phyloP scores from a whole-genome alignment of 2,888 invertebrate species.

The Drosophila fulvimacula region DNA sequence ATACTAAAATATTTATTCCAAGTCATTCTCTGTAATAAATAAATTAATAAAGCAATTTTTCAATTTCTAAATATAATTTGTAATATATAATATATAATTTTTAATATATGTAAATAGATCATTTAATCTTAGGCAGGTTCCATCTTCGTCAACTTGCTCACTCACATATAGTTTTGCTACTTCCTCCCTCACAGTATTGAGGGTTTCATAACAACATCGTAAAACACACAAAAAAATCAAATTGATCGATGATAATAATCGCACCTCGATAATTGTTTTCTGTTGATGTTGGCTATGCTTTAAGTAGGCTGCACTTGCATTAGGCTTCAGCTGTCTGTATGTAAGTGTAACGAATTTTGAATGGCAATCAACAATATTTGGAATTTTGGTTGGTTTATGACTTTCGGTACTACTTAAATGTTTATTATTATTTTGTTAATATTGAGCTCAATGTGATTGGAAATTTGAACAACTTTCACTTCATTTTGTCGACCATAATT shows the following conservation, averaged over 20 bases:
- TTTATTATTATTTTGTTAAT: conserved; percentile 33
- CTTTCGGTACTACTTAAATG: conserved; percentile 64
- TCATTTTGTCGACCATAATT: conserved; percentile 64
- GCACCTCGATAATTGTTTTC: conserved; percentile 11
- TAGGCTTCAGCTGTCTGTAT: not conserved
- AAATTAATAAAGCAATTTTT: not conserved
- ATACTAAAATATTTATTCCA: too few relatives aligned
- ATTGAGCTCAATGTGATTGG: conserved; percentile 39
- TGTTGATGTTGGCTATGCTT: conserved; percentile 8
- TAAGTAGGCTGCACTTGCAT: conserved; percentile 25
- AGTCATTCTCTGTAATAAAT: not conserved
- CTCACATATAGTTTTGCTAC: not conserved
- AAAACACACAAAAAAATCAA: not conserved
- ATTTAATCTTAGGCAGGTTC: too few relatives aligned
- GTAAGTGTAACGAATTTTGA: conserved; percentile 8
- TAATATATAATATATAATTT: too few relatives aligned
- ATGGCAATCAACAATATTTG: conserved; percentile 42
- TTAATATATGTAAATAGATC: too few relatives aligned
- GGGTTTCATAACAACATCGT: not conserved
- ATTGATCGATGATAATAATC: conserved; percentile 45
- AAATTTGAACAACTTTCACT: conserved; percentile 74
- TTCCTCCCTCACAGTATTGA: not conserved
- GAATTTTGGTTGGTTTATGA: conserved; percentile 30
- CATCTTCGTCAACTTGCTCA: not conserved
- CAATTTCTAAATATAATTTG: too few relatives aligned